These are phyloP conservation scores for Sebastes vulpes DNA, from an alignment of 2,797 vertebrate species.

Conservation along the genomic window DNA sequence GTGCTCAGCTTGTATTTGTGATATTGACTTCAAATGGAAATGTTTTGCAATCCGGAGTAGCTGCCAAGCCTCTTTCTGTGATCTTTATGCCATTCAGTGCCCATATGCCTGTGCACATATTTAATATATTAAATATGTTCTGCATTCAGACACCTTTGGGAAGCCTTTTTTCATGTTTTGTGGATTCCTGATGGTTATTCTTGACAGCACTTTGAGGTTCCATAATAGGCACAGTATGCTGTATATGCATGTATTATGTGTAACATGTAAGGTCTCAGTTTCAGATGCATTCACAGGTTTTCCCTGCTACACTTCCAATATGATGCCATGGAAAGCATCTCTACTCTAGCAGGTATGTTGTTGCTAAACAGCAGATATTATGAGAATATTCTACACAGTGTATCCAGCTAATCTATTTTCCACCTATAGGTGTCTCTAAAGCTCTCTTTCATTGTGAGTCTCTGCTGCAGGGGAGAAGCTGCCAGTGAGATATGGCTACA, in stretches of 20 bases:
- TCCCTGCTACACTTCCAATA: neutral
- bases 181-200: neutral
- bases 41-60: neutral
- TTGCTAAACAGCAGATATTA: neutral
- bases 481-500: neutral
- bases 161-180: neutral
- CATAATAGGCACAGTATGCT: neutral
- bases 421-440: conserved; percentile 73
- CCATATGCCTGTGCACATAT: neutral
- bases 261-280: neutral
- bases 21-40: conserved; percentile 1
- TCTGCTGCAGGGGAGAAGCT: neutral
- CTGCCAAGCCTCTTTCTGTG: neutral
- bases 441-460: neutral
- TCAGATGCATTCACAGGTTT: neutral
- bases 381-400: neutral
- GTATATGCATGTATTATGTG: neutral
- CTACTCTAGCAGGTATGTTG: neutral
- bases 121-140: neutral
- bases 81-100: neutral
- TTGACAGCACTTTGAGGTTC: neutral
- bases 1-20: neutral
- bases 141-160: neutral
- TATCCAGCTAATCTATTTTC: neutral
- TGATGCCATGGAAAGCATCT: neutral